A percentile compares a stretch with the other conserved stretches of the same genome.
These are phyloP conservation scores for Poeciliopsis infans DNA, from an alignment of 2,797 vertebrate species.

Conservation along the genomic window DNA sequence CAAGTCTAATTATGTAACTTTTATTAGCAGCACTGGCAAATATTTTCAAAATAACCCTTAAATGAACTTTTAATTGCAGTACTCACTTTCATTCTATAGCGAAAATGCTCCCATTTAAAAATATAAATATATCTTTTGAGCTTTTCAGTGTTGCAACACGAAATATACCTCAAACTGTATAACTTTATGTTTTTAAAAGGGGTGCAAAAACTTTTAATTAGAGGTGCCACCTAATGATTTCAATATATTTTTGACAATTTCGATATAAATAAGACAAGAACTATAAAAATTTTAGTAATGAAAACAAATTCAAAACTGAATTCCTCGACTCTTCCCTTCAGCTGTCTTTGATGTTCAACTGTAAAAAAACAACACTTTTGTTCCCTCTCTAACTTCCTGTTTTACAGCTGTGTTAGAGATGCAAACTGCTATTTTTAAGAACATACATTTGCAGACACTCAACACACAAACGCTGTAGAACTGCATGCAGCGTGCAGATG, in stretches of 20 bases:
- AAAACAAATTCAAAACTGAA: not conserved
- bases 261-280: not conserved
- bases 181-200: not conserved
- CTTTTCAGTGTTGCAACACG: not conserved
- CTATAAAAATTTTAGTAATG: not conserved
- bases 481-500: not conserved
- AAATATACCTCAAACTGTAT: not conserved
- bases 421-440: not conserved
- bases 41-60: not conserved
- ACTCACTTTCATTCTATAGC: not conserved
- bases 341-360: not conserved
- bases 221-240: not conserved
- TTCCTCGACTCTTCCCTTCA: not conserved
- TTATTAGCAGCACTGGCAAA: not conserved
- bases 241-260: not conserved
- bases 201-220: not conserved
- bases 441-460: not conserved
- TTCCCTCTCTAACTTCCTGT: not conserved
- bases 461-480: not conserved
- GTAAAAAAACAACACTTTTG: not conserved
- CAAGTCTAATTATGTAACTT: not conserved
- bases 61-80: not conserved
- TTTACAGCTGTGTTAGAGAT: not conserved
- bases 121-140: not conserved
- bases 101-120: not conserved